Percentiles rank a stretch among this genome's conserved stretches.
These are phyloP conservation scores for Campylomormyrus tamandua DNA, from an alignment of 2,113 vertebrate species.

Conservation along the genomic window DNA sequence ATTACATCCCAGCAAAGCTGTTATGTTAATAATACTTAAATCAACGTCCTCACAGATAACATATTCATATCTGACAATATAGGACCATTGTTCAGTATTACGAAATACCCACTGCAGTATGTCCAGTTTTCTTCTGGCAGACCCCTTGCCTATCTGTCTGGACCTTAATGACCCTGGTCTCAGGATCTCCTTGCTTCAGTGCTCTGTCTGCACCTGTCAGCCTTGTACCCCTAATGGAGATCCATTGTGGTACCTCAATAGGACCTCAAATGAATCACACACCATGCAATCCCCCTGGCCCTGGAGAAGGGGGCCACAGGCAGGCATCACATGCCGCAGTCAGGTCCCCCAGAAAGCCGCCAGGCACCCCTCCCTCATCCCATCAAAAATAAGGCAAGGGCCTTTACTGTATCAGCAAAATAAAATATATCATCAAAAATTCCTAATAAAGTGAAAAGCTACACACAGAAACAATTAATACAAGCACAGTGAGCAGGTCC, in stretches of 20 bases:
- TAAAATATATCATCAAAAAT: not conserved
- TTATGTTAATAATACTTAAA: not conserved
- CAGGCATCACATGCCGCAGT: not conserved
- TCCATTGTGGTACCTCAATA: not conserved
- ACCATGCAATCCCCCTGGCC: not conserved
- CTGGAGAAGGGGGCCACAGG: not conserved
- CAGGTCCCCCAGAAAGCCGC: not conserved
- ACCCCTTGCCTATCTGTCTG: not conserved
- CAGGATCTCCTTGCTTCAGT: not conserved
- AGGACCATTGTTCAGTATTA: not conserved
- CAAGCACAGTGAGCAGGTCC: not conserved
- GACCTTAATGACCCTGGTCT: not conserved
- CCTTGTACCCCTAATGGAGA: not conserved
- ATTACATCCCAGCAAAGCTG: not conserved
- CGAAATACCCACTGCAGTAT: not conserved
- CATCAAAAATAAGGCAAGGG: not conserved
- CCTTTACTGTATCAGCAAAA: not conserved
- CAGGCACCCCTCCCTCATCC: not conserved
- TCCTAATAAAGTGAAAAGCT: not conserved
- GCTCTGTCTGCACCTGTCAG: not conserved
- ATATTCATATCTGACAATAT: not conserved
- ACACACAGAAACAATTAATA: not conserved
- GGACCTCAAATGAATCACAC: not conserved
- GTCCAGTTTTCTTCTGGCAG: not conserved
- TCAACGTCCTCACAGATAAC: not conserved